Conservation (phyloP, 2,797 vertebrate species). For the Pelochelys cantorii region DNA sequence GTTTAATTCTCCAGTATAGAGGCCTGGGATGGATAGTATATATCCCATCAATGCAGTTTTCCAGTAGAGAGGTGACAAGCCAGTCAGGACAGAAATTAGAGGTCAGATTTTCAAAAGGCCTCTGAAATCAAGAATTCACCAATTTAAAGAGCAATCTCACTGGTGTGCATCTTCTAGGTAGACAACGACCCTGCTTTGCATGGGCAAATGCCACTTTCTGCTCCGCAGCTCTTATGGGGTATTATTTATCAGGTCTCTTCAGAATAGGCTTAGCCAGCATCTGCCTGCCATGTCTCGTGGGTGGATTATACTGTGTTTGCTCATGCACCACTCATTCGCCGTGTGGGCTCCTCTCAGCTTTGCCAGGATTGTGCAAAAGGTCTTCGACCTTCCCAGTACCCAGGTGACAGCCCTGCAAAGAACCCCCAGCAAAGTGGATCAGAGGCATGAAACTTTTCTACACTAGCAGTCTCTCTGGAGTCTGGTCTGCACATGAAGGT, state of each 20-base stretch:
- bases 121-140: background rate
- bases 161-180: background rate
- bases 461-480: background rate
- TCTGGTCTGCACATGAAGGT: background rate
- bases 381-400: background rate
- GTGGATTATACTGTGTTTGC: fast-evolving
- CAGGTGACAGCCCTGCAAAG: background rate
- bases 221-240: slow-evolving; percentile 17
- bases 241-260: background rate
- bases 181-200: background rate
- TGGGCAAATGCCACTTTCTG: slow-evolving; percentile 32
- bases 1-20: background rate
- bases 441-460: background rate
- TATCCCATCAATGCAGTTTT: background rate
- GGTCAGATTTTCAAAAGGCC: background rate
- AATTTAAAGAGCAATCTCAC: slow-evolving; percentile 6
- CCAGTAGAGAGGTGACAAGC: background rate
- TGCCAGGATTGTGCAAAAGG: background rate
- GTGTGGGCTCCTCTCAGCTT: background rate
- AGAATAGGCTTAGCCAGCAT: background rate
- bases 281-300: background rate
- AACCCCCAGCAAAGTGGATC: background rate
- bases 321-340: background rate
- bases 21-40: background rate
- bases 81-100: background rate